Base-by-base conservation (phyloP, 2,113 vertebrate species). In the Lophotis ruficrista region DNA sequence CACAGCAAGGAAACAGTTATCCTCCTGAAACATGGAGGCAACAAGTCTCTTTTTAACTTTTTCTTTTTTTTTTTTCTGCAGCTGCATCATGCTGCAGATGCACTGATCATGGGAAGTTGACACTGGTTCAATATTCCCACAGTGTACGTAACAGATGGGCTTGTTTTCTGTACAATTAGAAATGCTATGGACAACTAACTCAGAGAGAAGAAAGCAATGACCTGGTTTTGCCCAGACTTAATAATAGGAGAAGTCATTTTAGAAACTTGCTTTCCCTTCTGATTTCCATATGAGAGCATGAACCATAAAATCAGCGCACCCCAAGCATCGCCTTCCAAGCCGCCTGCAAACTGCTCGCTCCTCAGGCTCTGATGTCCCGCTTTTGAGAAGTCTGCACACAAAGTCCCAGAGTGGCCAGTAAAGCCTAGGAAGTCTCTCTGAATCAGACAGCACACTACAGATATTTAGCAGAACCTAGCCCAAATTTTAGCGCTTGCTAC, bases 11-110 rank as follows among this genome's bases (percentile, higher is more conserved):
- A 82, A 82, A 53, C 4, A 6, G 81, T 94, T 92, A 95, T n/a
- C 20, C n/a, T 22, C 14, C 14, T 0, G 1, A 53, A 79, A 33
- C 2, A 12, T 1, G 14, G 7, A 41, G 5, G 25, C 18, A 65
- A 23, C 4, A 45, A 61, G 3, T 23, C 41, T 45, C 13, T 33
- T 82, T 48, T 31, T 33, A 20, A 9, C 19, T 71, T 16, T 60
- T 22, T 4, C 2, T 28, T 33, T 51, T 24, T 14, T 47, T 27
- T 72, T 19, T 24, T 48, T 12, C 35, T 38, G n/a, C 87, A 85
- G 24, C 37, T 86, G 38, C n/a, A 20, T 50, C 41, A 69, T 70
- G 60, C 5, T 84, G 58, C 48, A 65, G 47, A 51, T n/a, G 25
- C n/a, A n/a, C 9, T 45, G 38, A 45, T 33, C 14, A 23, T 0